Evolutionary conservation across 1,140 invertebrate species (phyloP).

Genomic region (Meteorus sp.): DNA sequence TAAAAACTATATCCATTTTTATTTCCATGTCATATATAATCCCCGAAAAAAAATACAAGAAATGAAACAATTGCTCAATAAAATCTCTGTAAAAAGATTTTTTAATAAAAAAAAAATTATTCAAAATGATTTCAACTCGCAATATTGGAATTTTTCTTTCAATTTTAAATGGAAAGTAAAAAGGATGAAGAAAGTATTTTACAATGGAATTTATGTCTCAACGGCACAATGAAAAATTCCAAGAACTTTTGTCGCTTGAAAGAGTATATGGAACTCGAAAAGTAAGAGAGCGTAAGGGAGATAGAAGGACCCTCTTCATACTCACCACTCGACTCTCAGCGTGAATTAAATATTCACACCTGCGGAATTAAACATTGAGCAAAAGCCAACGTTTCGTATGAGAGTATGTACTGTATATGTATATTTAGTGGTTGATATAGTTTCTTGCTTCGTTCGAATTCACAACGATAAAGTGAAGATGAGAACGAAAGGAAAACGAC

Average conservation of each 20-base stretch:
- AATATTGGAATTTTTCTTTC: neutral
- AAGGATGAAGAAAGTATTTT: neutral
- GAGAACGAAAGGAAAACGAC: slow-evolving; percentile 1
- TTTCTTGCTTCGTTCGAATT: neutral
- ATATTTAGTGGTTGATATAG: neutral
- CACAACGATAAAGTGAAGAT: neutral
- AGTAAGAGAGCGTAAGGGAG: neutral
- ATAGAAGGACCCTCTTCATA: neutral
- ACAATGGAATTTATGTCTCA: neutral
- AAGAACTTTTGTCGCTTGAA: neutral
- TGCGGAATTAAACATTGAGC: slow-evolving; percentile 16
- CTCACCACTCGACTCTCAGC: neutral
- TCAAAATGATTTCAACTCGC: no score
- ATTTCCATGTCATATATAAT: neutral
- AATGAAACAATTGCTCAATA: no score
- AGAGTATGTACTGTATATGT: neutral
- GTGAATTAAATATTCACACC: slow-evolving; percentile 19
- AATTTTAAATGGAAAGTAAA: no score
- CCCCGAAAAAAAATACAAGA: neutral
- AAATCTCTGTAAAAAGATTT: no score
- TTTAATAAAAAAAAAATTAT: no score
- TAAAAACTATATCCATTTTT: slow-evolving; percentile 5
- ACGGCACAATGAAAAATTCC: neutral
- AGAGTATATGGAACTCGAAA: neutral
- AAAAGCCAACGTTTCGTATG: neutral